phyloP scores from a whole-genome alignment of 2,797 vertebrate genomes.

The Hipposideros larvatus region DNA sequence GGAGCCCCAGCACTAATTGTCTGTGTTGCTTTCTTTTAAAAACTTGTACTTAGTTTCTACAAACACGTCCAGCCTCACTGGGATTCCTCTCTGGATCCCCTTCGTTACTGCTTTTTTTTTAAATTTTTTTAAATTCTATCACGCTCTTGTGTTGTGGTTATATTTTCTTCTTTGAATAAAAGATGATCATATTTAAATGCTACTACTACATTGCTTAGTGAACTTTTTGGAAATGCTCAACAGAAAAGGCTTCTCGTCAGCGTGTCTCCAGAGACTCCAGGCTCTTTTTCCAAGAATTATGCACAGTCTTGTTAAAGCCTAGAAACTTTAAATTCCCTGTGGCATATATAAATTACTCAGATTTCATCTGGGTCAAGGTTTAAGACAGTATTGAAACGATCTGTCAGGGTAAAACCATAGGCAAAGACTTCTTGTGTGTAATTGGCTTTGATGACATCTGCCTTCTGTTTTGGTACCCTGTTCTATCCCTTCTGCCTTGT shows the following conservation, averaged over 20 bases:
- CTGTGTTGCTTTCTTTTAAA: constrained; percentile 39
- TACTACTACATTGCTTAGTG: neutral
- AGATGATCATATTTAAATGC: neutral
- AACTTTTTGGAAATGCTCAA: constrained; percentile 28
- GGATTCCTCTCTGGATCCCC: neutral
- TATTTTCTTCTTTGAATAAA: constrained; percentile 26
- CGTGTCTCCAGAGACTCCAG: constrained; percentile 27
- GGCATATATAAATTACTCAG: neutral
- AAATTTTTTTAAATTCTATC: constrained; percentile 19
- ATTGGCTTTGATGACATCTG: neutral
- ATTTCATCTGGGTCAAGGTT: constrained; percentile 40
- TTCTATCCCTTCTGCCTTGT: neutral
- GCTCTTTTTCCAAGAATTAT: constrained; percentile 53
- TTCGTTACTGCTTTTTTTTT: neutral
- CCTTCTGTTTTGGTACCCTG: neutral
- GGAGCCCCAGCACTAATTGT: neutral
- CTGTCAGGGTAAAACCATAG: neutral
- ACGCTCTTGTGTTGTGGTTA: neutral
- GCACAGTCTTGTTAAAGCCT: constrained; percentile 19
- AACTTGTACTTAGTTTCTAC: neutral
- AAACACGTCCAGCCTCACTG: neutral
- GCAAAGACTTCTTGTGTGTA: neutral
- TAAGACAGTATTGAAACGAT: constrained; percentile 41
- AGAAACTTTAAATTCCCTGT: constrained; percentile 15
- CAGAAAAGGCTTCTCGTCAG: neutral